Base-by-base conservation (phyloP, 2,797 vertebrate genomes). In the Staurois parvus region DNA sequence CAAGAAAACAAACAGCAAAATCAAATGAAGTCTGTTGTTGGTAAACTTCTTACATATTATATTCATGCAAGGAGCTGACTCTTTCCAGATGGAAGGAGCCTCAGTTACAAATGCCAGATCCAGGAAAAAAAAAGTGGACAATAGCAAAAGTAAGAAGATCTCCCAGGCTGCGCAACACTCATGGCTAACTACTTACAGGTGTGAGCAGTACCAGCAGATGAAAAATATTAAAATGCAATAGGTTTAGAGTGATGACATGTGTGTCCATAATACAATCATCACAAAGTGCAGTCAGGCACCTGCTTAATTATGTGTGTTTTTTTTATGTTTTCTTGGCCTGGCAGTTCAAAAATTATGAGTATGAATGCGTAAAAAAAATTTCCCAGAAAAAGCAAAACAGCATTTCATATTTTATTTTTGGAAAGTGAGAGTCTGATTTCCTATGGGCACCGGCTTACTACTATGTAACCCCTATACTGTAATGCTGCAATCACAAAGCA, bases 161-260 rank as follows among this genome's bases (percentile, higher is more conserved):
- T 91, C 90, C 91, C 87, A 90, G 79, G 17, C 88, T 77, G 91
- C 88, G 86, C 21, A 0, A 0, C 59, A 1, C 4, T 80, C 89
- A 87, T 89, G 92, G 92, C 93, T 94, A 94, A 87, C 90, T 90
- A 93, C 91, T 90, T 91, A 93, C 93, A 94, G 93, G 93, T 94
- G 93, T 91, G 89, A 89, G 87, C 84, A 88, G 85, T 84, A 90
- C 90, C 88, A 91, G 91, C 94, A 94, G 92, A 92, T 94, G 94
- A 94, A 91, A 87, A 89, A 90, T 90, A 93, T 87, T 92, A 92
- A 93, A 94, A 90, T 9, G 24, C 88, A 91, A 85, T 79, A n/a
- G 67, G 0, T n/a, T 87, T 84, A 89, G 79, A 81, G 84, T 77
- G 88, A 92, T 86, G 86, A 89, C 84, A 87, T 88, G 88, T 77